phyloP scores from a whole-genome alignment of 2,888 invertebrate species.

The Flexamia atlantica region DNA sequence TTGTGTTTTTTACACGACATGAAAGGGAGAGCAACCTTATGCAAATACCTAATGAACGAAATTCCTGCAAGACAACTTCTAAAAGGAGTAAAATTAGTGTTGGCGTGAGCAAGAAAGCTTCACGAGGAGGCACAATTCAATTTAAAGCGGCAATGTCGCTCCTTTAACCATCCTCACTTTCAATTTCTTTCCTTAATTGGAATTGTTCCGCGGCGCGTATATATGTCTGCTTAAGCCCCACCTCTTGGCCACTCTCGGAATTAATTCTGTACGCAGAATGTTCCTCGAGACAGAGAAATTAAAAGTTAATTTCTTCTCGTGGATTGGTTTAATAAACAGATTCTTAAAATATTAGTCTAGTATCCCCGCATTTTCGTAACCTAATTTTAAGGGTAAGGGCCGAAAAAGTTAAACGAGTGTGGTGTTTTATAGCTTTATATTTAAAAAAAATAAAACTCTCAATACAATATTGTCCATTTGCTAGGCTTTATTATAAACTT shows the following conservation, averaged over 20 bases:
- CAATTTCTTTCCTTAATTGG: slow-evolving; percentile 59
- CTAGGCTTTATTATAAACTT: no score
- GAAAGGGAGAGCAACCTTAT: not conserved
- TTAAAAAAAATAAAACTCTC: no score
- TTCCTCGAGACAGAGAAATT: not conserved
- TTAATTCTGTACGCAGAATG: slow-evolving; percentile 24
- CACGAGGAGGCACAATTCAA: slow-evolving; percentile 54
- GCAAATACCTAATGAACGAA: slow-evolving; percentile 26
- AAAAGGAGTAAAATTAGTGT: slow-evolving; percentile 47
- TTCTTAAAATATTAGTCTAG: not conserved
- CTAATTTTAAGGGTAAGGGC: no score
- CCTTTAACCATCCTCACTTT: slow-evolving; percentile 54
- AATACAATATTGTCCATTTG: no score
- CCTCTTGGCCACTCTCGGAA: slow-evolving; percentile 23
- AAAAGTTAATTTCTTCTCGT: not conserved
- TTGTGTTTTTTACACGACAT: not conserved
- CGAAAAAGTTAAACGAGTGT: no score
- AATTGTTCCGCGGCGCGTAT: slow-evolving; percentile 44
- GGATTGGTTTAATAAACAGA: not conserved
- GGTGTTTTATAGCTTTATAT: no score
- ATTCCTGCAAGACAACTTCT: slow-evolving; percentile 21
- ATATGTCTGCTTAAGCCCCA: slow-evolving; percentile 48
- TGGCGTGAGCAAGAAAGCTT: slow-evolving; percentile 37
- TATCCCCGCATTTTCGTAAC: no score
- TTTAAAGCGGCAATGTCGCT: slow-evolving; percentile 51